phyloP scores from a whole-genome alignment of 2,888 invertebrate genomes.

The Graphium colonna region DNA sequence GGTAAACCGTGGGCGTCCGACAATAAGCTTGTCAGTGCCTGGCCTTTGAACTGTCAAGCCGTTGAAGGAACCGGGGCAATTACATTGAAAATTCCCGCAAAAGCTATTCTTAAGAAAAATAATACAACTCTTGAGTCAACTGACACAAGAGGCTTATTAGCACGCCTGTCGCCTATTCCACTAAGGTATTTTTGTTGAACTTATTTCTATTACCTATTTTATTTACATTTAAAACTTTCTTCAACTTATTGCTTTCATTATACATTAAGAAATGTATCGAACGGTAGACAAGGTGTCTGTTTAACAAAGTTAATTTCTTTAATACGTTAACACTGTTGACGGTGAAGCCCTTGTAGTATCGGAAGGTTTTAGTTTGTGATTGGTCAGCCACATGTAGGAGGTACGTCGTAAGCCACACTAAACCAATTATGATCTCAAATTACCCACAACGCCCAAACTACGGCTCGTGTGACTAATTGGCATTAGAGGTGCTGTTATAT shows the following conservation, averaged over 20 bases:
- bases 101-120: constrained; percentile 73
- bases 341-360: constrained; percentile 60
- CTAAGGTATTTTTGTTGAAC: constrained; percentile 35
- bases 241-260: too few species aligned
- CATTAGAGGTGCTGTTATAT: constrained; percentile 73
- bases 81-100: constrained; percentile 75
- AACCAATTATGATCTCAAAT: constrained; percentile 73
- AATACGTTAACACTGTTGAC: constrained; percentile 44
- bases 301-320: constrained; percentile 37
- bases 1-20: constrained; percentile 74
- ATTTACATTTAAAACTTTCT: constrained; percentile 30
- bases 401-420: constrained; percentile 63
- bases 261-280: constrained; percentile 16
- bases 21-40: constrained; percentile 73
- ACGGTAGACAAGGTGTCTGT: neutral
- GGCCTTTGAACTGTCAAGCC: constrained; percentile 76
- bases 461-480: constrained; percentile 76
- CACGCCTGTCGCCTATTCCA: constrained; percentile 44
- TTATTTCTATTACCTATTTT: constrained; percentile 26
- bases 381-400: constrained; percentile 65
- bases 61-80: constrained; percentile 78
- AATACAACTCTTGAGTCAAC: constrained; percentile 62
- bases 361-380: constrained; percentile 48
- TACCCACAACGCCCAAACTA: constrained; percentile 73
- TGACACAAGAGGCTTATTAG: constrained; percentile 74